Base-by-base conservation (phyloP, 2,797 vertebrate genomes). In the Gymnothorax javanicus region DNA sequence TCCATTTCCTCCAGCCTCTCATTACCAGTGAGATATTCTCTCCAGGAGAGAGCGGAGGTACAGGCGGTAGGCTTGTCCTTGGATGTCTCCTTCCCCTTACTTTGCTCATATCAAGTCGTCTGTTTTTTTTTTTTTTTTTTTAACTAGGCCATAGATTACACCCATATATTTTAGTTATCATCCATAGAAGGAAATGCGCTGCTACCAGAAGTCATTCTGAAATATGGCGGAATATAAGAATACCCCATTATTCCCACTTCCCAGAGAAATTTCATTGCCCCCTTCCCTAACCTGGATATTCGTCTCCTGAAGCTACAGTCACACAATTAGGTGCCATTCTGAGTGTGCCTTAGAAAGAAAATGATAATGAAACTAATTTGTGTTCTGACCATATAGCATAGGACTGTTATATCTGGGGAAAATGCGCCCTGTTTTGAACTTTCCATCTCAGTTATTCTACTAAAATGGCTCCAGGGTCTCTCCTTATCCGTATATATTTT, bases 141-240 rank as follows among this genome's bases (percentile, higher is more conserved):
- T 93, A 96, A 95, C 92, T 96, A 93, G 96, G 77, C 50, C 52
- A 56, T 52, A 56, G 77, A 95, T 95, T 95, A 94, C 91, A 93
- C 93, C 92, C 94, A 93, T 91, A 91, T 95, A 95, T 95, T 95
- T 95, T 94, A 96, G 96, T 92, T 94, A 95, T 94, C 95, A 94
- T 93, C 93, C 89, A 93, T 94, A 93, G 91, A 85, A 84, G 88
- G 93, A 93, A 56, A n/a, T 81, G 54, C 50, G 94, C 93, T 94
- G 93, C 95, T 96, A 92, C 93, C 92, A 94, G 93, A 95, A 94
- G 95, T 92, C 94, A 93, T 93, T 93, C 93, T 83, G 91, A 93
- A 91, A 92, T 91, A 93, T 95, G 93, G 93, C 87, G 87, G 89
- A 87, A 87, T 91, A 94, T 94, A 95, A 94, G 91, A 79, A 93